Percentiles rank a stretch among this genome's conserved stretches.
These are phyloP conservation scores for Setipinna tenuifilis DNA, from an alignment of 2,797 vertebrate genomes.

Conservation along the genomic window DNA sequence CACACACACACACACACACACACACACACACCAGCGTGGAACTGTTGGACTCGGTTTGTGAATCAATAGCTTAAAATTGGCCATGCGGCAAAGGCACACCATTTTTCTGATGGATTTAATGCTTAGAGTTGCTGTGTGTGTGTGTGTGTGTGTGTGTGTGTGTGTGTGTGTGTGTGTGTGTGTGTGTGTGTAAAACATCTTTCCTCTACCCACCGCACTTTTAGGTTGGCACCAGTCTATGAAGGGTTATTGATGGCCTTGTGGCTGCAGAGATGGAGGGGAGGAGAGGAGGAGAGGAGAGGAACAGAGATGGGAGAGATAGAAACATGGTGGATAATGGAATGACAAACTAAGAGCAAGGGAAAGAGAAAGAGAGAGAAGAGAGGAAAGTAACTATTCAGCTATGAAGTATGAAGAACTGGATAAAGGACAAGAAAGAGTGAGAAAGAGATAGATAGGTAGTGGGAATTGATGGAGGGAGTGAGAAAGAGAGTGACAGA, in stretches of 20 bases:
- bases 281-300: background rate
- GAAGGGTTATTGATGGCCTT: background rate
- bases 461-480: background rate
- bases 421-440: conserved; percentile 23
- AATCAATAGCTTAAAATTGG: conserved; percentile 11
- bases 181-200: conserved; percentile 1
- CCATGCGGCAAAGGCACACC: background rate
- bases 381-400: background rate
- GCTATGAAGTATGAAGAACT: conserved; percentile 23
- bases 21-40: background rate
- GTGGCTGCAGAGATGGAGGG: conserved; percentile 18
- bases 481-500: background rate
- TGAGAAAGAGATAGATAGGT: conserved; percentile 3
- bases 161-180: background rate
- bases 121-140: background rate
- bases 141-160: background rate
- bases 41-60: background rate
- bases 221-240: background rate
- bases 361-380: conserved; percentile 24
- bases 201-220: background rate
- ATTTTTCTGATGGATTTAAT: background rate
- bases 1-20: conserved; percentile 25
- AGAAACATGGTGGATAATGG: conserved; percentile 23
- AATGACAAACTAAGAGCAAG: background rate
- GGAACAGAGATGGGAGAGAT: conserved; percentile 20